These are phyloP conservation scores for Xylophagus ater DNA, from an alignment of 2,888 invertebrate genomes.

Conservation along the genomic window DNA sequence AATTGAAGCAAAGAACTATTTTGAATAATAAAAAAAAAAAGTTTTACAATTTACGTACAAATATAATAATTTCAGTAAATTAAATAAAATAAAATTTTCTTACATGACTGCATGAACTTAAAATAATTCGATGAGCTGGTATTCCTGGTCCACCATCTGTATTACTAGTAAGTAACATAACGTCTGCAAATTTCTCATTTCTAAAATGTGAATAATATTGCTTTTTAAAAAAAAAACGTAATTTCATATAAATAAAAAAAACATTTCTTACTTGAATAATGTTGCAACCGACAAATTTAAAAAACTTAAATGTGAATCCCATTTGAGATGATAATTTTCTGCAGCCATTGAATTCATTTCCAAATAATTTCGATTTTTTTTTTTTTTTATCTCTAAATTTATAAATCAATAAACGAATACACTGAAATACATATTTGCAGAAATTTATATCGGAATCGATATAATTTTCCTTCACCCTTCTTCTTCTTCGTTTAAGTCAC, in stretches of 20 bases:
- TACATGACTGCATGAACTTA: constrained; percentile 66
- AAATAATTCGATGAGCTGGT: constrained; percentile 72
- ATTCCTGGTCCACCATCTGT: constrained; percentile 57
- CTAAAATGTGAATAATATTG: constrained; percentile 37
- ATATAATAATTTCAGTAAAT: neutral
- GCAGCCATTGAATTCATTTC: constrained; percentile 39
- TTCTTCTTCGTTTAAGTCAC: no score
- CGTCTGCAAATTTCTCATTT: constrained; percentile 73
- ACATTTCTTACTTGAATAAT: constrained; percentile 39
- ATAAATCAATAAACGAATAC: no score
- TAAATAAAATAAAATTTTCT: neutral
- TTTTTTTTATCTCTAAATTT: no score
- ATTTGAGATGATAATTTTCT: constrained; percentile 80
- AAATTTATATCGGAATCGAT: no score
- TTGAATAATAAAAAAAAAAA: no score
- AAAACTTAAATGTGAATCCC: constrained; percentile 77
- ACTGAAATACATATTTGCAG: no score
- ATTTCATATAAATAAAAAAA: neutral
- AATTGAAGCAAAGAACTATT: constrained; percentile 37
- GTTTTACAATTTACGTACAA: neutral
- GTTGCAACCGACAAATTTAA: constrained; percentile 72
- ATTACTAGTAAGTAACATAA: constrained; percentile 56
- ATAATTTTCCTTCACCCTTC: no score
- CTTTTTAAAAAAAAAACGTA: constrained; percentile 1
- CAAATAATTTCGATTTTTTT: no score